Base-by-base conservation (phyloP, 2,797 vertebrate genomes). In the Miichthys miiuy region DNA sequence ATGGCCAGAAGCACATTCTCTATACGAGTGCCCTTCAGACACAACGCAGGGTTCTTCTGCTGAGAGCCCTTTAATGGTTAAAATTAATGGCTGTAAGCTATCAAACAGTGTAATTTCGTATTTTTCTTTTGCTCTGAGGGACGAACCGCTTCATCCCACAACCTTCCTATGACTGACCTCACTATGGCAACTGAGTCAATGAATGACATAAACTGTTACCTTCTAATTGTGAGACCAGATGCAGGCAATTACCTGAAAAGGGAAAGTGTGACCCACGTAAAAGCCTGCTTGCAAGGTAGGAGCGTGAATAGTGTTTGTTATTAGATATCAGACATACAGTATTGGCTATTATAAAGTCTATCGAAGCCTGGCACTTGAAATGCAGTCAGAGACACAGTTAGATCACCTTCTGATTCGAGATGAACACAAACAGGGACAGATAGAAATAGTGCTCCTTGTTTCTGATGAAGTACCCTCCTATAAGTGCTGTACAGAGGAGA, bases 1-100 rank as follows among this genome's bases (percentile, higher is more conserved):
- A 68, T 56, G 60, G 48, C 69, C 57, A 50, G 56, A 48, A 55
- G 48, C 57, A 50, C 13, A 47, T 63, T 76, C 48, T 54, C 52
- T 23, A 41, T 64, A 65, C 4, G 68, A 77, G 68, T 62, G 75
- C 77, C 83, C 75, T 81, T 91, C 78, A 82, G 75, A 74, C 0
- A 2, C 77, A 68, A 73, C 56, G 1, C 50, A 3, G 69, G 84
- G 62, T 77, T 79, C 66, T 68, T 79, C 66, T 68, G 65, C 68
- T 72, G 66, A 88, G 67, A 89, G 79, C 52, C 52, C n/a, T 52
- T 78, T 83, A 81, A 84, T 88, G 72, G 72, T 81, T 73, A 47
- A 84, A 87, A 88, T 83, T 34, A 87, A 79, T 80, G 77, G 30
- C 73, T 81, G 61, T 34, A 71, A 84, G 86, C 73, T n/a, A 84